Base-by-base conservation (phyloP, 2,888 invertebrate species). In the Drosophila subsilvestris region DNA sequence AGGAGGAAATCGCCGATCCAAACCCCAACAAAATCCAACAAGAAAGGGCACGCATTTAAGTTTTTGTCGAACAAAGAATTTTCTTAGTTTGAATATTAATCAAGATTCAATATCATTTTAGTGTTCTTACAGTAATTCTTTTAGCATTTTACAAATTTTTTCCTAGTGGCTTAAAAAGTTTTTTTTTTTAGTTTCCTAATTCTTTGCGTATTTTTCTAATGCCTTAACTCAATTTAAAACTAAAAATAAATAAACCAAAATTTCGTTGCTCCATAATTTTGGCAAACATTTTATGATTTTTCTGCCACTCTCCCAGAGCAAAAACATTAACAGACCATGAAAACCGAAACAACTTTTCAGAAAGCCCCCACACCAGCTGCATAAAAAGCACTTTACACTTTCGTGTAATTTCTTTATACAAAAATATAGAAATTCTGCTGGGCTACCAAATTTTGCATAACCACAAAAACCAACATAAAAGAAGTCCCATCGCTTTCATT, bases 401-500 rank as follows among this genome's bases (percentile, higher is more conserved):
- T 45, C 47, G 57, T 47, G 66, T 60, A 61, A 61, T 63, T 63
- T 74, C 45, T 37, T 37, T n/a, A 57, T 66, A 61, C 49, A 67
- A 66, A 66, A 66, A 66, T 37, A 66, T 71, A 63, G 72, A 68
- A 71, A 60, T 73, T 72, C 72, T 72, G 72, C 58, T 47, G 62
- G 3, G 44, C 50, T 20, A 1, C 47, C 10, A 54, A 68, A 63
- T 74, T 82, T 75, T 75, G 73, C 81, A 78, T 86, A 69, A 53
- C 61, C 59, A 14, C 42, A 68, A 59, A 50, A 65, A 59, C 51
- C 37, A 70, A 53, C 20, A 61, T 47, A 60, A 61, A 68, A 45
- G 61, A 66, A 67, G 63, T n/a, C 74, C 60, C 51, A 59, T 63
- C 78, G 86, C 84, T 84, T 84, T 84, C 86, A 67, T 87, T 84